Evolutionary conservation across 2,888 invertebrate genomes (phyloP).

Genomic region (Rhagophthalmus giganteus): DNA sequence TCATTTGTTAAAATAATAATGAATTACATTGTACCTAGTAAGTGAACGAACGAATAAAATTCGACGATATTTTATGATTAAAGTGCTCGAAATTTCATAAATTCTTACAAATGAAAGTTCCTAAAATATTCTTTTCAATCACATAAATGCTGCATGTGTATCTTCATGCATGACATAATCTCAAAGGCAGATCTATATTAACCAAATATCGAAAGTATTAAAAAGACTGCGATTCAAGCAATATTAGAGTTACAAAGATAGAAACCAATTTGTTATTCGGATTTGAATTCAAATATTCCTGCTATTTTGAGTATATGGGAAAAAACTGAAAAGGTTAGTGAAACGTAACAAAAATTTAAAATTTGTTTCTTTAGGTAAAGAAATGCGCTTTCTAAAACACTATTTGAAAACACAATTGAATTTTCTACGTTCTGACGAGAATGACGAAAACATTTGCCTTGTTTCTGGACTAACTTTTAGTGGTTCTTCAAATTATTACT

Average conservation of each 20-base stretch:
- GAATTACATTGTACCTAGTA: no score
- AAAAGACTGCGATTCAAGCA: constrained; percentile 2
- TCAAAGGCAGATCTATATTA: neutral
- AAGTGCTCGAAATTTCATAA: no score
- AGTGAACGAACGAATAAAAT: no score
- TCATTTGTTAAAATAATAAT: no score
- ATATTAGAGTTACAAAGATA: constrained; percentile 7
- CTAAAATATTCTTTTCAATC: no score
- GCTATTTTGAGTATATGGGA: neutral
- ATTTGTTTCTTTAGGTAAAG: neutral
- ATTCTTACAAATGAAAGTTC: no score
- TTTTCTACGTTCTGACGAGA: neutral
- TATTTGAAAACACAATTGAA: neutral
- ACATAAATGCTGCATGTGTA: no score
- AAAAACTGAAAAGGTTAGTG: neutral
- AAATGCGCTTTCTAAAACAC: neutral
- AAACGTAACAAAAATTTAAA: neutral
- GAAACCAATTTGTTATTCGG: constrained; percentile 3
- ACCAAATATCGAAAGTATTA: constrained; percentile 1
- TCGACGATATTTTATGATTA: no score
- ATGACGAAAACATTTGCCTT: neutral
- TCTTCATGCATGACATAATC: neutral
- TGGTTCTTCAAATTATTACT: no score
- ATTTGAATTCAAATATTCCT: neutral
- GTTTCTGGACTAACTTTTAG: neutral